Base-by-base conservation (phyloP, 2,113 vertebrate genomes). In the Chaetops frenatus region DNA sequence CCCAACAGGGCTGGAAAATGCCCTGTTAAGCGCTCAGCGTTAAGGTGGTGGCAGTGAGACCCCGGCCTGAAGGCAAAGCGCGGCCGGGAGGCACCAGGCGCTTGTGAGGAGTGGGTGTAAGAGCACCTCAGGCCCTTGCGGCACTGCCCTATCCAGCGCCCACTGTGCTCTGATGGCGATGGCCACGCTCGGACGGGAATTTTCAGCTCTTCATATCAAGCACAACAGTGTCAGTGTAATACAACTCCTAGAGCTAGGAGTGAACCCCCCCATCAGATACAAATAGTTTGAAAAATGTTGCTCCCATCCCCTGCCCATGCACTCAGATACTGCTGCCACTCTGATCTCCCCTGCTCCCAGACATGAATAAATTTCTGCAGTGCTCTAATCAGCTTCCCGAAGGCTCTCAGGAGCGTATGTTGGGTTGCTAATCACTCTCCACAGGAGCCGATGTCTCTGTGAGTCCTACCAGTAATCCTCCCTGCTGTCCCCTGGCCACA, bases 281-380 rank as follows among this genome's bases (percentile, higher is more conserved):
- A 51, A 81, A 36, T 2, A 24, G 40, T 10, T 33, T 67, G 47
- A 19, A 40, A 79, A 81, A 22, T 8, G 2, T 10, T 45, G 12
- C 36, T 76, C 27, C 70, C 45, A 12, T 50, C 13, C 29, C 53
- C n/a, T 83, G 40, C 8, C 44, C 27, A 1, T 28, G 31, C 22
- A 1, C 44, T 58, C 7, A 0, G 15, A 29, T 11, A 9, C 27
- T 3, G 2, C 29, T 4, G 2, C 36, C 4, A 0, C 31, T 44
- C 62, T 3, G 11, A 40, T 44, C 22, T 57, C 28, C 38, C 29
- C 33, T 6, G 45, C 42, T 62, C 80, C 54, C 58, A 70, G 62
- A 51, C 54, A 79, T 33, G 81, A 94, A 91, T 73, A 88, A 35
- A 94, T 69, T 70, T 56, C 84, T 60, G 61, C 72, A 15, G 45